phyloP scores from a whole-genome alignment of 2,113 vertebrate species.

The Rhinoderma darwinii region DNA sequence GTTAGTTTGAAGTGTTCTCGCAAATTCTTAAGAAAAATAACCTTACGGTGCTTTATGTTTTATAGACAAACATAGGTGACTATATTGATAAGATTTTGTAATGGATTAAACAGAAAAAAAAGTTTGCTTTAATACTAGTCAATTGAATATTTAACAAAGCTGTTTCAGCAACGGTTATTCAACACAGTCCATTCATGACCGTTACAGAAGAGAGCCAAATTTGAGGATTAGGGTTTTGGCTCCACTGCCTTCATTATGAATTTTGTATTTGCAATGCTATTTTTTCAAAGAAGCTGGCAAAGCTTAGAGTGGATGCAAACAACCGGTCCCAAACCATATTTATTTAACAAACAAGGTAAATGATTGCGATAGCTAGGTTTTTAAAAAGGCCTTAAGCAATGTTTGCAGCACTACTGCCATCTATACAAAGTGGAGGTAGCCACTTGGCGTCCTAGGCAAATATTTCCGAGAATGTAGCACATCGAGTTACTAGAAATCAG shows the following conservation, averaged over 20 bases:
- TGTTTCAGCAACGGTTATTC: constrained; percentile 34
- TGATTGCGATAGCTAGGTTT: constrained; percentile 16
- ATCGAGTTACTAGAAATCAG: neutral
- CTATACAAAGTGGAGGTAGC: neutral
- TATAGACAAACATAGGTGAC: neutral
- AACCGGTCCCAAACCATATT: constrained; percentile 11
- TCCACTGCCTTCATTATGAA: constrained; percentile 18
- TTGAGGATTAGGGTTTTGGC: constrained; percentile 52
- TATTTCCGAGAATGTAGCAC: neutral
- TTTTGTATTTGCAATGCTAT: constrained; percentile 27
- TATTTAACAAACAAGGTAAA: constrained; percentile 23
- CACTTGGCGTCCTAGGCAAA: neutral
- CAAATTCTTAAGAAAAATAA: no score
- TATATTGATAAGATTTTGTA: constrained; percentile 29
- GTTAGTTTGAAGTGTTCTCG: no score
- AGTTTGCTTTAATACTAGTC: constrained; percentile 27
- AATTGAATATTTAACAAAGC: constrained; percentile 19
- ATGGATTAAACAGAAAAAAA: neutral
- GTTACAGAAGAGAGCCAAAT: constrained; percentile 40
- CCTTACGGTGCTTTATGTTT: neutral
- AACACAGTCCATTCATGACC: constrained; percentile 38
- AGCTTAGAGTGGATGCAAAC: constrained; percentile 28
- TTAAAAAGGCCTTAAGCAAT: neutral
- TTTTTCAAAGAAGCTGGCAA: constrained; percentile 23
- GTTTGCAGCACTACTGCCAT: neutral